A percentile compares a stretch with the other conserved stretches of the same genome.
Evolutionary conservation across 2,113 vertebrate species (phyloP).

Genomic region (Mionectes macconnelli): DNA sequence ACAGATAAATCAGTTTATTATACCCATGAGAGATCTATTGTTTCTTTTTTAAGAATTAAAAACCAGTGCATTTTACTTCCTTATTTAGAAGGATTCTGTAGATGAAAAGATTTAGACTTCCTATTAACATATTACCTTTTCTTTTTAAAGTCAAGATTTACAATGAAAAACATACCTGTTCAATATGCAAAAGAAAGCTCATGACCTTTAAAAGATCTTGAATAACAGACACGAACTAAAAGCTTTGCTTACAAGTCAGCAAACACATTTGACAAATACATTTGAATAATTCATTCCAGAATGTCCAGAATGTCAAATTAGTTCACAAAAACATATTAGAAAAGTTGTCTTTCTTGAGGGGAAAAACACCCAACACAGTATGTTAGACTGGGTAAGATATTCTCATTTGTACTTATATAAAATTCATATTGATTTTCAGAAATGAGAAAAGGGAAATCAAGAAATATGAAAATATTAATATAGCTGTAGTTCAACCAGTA

Average conservation of each 20-base stretch:
- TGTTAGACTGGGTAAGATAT: background rate
- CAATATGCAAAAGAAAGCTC: background rate
- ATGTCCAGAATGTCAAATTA: background rate
- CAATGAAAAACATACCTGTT: background rate
- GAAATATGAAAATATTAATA: background rate
- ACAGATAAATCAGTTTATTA: constrained; percentile 1
- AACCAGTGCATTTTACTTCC: background rate
- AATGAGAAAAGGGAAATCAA: background rate
- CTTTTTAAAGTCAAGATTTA: background rate
- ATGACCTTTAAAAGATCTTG: background rate
- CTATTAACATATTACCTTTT: background rate
- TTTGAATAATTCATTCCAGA: constrained; percentile 1
- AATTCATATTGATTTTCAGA: background rate
- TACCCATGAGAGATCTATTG: background rate
- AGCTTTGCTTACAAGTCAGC: background rate
- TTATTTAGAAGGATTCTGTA: background rate
- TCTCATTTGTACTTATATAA: background rate
- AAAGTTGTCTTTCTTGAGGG: background rate
- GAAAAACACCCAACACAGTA: background rate
- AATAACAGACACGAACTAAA: background rate
- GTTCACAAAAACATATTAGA: background rate
- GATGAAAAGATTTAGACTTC: background rate
- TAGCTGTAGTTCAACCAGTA: background rate
- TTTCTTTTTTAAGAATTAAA: background rate
- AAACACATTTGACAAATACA: background rate